These are phyloP conservation scores for Nephrotoma guestfalica DNA, from an alignment of 2,888 invertebrate species.

Conservation along the genomic window DNA sequence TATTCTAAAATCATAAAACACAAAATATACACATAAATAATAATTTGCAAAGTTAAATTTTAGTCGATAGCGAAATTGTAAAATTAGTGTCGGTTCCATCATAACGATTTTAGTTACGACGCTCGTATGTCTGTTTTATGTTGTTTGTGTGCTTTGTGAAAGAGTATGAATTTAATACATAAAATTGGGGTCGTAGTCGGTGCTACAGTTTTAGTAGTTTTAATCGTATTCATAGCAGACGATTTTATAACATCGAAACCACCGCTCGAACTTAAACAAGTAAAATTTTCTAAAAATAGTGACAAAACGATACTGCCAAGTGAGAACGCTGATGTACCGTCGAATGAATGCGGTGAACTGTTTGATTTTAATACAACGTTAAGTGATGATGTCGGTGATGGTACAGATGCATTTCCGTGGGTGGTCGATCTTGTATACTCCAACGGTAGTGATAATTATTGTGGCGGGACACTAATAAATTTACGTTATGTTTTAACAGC, in stretches of 20 bases:
- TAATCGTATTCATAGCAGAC: neutral
- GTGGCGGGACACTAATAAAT: slow-evolving; percentile 59
- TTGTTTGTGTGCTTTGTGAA: neutral
- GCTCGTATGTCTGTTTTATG: neutral
- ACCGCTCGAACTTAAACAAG: neutral
- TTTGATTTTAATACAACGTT: neutral
- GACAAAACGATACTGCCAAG: neutral
- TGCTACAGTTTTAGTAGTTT: neutral
- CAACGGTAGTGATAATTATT: slow-evolving; percentile 26
- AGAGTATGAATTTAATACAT: neutral
- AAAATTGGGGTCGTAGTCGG: neutral
- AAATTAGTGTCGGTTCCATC: neutral
- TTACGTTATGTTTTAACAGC: slow-evolving; percentile 50
- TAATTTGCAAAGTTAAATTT: neutral
- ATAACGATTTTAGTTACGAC: neutral
- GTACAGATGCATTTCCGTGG: neutral
- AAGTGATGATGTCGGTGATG: neutral
- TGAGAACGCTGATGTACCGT: neutral
- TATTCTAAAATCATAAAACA: neutral
- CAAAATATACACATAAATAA: neutral
- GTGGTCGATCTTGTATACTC: neutral
- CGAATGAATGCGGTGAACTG: neutral
- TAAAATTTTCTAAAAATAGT: neutral
- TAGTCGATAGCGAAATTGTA: neutral
- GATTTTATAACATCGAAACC: neutral